A percentile compares a stretch with the other conserved stretches of the same genome.
Conservation (phyloP, 2,888 invertebrate species). For the Petrolisthes manimaculis region DNA sequence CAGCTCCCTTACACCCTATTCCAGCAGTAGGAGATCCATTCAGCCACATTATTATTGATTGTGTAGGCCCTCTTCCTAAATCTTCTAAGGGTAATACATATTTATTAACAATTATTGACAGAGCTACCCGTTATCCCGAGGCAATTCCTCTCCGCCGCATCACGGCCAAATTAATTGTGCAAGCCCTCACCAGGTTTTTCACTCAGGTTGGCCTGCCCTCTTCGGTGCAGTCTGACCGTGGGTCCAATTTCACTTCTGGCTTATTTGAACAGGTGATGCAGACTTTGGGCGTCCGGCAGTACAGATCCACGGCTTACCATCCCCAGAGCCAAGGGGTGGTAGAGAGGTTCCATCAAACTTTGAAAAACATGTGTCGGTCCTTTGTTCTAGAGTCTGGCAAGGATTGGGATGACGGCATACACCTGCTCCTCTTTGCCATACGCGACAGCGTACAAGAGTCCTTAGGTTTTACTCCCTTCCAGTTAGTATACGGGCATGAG, state of each 20-base stretch:
- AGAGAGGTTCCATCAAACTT: background rate
- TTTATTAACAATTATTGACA: constrained; percentile 14
- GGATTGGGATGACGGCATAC: constrained; percentile 26
- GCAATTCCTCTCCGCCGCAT: constrained; percentile 12
- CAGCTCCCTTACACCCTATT: background rate
- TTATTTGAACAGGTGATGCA: constrained; percentile 26
- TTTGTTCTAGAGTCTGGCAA: background rate
- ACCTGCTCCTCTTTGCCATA: background rate
- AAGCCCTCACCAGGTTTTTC: constrained; percentile 18
- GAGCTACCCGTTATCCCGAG: constrained; percentile 28
- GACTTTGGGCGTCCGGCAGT: background rate
- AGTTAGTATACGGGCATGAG: constrained; percentile 10
- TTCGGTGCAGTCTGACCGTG: constrained; percentile 24
- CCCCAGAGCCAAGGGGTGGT: constrained; percentile 19
- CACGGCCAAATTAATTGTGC: constrained; percentile 14
- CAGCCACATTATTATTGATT: constrained; percentile 18
- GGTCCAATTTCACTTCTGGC: constrained; percentile 26
- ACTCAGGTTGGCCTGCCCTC: constrained; percentile 11
- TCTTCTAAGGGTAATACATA: background rate
- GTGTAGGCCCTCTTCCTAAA: constrained; percentile 11
- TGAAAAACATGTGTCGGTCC: constrained; percentile 2
- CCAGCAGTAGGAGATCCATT: constrained; percentile 5
- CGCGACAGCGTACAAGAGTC: background rate
- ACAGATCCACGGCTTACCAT: background rate
- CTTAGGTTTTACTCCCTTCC: constrained; percentile 10